Percentiles rank a stretch among this genome's conserved stretches.
Evolutionary conservation across 2,113 vertebrate genomes (phyloP).

Genomic region (Octodon degus): DNA sequence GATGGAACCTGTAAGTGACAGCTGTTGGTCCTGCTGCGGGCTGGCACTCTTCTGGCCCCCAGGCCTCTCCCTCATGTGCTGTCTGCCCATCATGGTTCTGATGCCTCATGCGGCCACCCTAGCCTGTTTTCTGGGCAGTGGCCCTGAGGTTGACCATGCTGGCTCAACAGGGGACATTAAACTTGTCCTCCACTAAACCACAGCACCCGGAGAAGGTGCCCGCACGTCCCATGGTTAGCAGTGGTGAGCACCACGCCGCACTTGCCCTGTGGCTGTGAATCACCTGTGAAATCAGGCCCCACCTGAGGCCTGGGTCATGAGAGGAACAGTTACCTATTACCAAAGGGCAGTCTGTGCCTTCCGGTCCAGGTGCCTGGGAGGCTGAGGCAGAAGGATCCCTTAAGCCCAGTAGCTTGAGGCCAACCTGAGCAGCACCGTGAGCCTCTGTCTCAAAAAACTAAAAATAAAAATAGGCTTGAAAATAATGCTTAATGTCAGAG

Average conservation of each 20-base stretch:
- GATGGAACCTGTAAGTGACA: slow-evolving; percentile 97
- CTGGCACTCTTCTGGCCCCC: too few species aligned
- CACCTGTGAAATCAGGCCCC: neutral
- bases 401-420: neutral
- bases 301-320: rapidly evolving
- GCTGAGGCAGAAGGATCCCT: neutral
- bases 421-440: neutral
- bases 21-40: neutral
- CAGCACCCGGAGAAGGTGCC: neutral
- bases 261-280: neutral
- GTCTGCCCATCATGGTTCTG: neutral
- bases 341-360: neutral
- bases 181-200: neutral
- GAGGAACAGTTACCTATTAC: neutral
- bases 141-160: neutral
- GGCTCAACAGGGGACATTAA: neutral
- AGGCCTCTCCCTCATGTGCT: rapidly evolving
- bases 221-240: too few species aligned
- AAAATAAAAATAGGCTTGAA: neutral
- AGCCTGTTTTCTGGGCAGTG: rapidly evolving
- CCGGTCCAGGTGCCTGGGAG: neutral
- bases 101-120: rapidly evolving
- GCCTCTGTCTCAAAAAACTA: neutral
- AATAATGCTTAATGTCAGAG: neutral
- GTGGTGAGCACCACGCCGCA: rapidly evolving